Evolutionary conservation across 2,888 invertebrate species (phyloP), one percentile per base, ranked within the genome.

Genomic region (Agrilus mali): DNA sequence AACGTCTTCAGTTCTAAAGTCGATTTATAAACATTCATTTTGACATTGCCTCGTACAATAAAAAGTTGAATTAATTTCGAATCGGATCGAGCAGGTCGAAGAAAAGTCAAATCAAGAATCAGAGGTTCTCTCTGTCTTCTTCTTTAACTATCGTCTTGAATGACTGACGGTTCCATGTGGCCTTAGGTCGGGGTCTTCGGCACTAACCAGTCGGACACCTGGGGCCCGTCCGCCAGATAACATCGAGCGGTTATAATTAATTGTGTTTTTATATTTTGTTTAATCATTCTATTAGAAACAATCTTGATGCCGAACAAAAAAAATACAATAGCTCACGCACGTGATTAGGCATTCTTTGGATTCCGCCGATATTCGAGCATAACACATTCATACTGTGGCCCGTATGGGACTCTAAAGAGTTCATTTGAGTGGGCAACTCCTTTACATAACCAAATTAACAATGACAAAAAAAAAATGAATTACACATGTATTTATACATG

Each of bases 241-340:
- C 59, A 65, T 64, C 63, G 58, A 62, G 63, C 60, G 60, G 59
- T 59, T 61, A 64, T 65, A 65, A 66, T 65, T 66, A 66, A 66
- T 65, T 66, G 66, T 66, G 63, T 66, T 66, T 65, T 66, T 64
- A 64, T 64, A 66, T 65, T 65, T 62, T 65, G 65, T 65, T 65
- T 64, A 65, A 65, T 65, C 64, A 65, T 65, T 64, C 64, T 63
- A 64, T 64, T 63, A 63, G 62, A 62, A 61, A 56, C 57, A 60
- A 63, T 54, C 55, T 53, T 55, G 54, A 44, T 41, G 41, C 44
- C 40, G 36, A 22, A 10, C 10, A 27, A 46, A 48, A 48, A 46
- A 48, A 46, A 45, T 35, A 42, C 39, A 44, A 46, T 46, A 38
- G 34, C 45, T 39, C 43, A 42, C 42, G 46, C 38, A 55, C 56